Conservation (phyloP, 2,797 vertebrate species). For the Dermochelys coriacea region DNA sequence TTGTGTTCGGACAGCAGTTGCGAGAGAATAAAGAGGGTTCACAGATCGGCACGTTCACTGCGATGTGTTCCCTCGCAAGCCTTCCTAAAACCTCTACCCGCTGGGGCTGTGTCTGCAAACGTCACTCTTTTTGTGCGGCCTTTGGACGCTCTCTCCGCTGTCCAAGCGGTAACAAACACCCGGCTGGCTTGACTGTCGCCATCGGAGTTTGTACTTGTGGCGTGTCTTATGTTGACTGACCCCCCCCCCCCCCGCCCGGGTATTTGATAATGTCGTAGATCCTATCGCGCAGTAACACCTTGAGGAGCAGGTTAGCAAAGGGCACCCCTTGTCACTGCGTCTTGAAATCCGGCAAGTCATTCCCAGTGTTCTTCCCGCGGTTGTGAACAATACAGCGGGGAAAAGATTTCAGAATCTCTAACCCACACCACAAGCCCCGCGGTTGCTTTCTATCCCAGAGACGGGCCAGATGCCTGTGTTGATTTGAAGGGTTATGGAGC, state of each 20-base stretch:
- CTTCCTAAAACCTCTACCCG: not conserved
- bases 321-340: too few species aligned
- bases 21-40: not conserved
- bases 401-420: too few species aligned
- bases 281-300: too few species aligned
- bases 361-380: too few species aligned
- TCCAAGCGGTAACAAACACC: not conserved
- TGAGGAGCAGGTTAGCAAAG: too few species aligned
- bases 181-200: not conserved
- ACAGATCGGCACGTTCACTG: not conserved
- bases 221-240: not conserved
- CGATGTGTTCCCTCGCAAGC: not conserved
- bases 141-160: not conserved
- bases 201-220: not conserved
- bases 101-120: not conserved
- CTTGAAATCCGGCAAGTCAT: not conserved
- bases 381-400: too few species aligned
- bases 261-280: too few species aligned
- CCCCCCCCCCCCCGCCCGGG: not conserved
- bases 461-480: not conserved
- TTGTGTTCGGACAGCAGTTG: not conserved
- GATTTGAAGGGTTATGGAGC: not conserved
- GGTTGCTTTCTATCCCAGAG: too few species aligned
- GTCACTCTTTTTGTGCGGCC: not conserved
- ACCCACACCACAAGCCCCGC: too few species aligned